Base-by-base conservation (phyloP, 2,888 invertebrate species). In the Leptopilina syphax region DNA sequence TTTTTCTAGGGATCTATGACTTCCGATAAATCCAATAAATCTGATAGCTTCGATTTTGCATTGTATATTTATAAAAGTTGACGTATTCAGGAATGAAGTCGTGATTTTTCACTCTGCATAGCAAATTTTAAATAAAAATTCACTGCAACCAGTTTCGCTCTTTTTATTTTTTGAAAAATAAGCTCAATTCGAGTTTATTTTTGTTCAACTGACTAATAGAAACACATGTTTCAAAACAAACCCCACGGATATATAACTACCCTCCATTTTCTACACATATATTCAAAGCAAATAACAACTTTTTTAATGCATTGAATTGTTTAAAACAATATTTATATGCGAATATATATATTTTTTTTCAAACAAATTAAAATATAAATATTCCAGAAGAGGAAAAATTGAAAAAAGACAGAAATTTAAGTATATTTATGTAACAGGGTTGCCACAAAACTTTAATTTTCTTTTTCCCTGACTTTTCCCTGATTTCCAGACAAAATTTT, bases 31-130 rank as follows among this genome's bases (percentile, higher is more conserved):
- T 57, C 57, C 57, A 7, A n/a, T 57, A 27, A 54, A 73, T 73
- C 73, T 57, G 57, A 73, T 73, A 73, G 73, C 34, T 27, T 57
- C 57, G 73, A 57, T 73, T 73, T 73, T 73, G 57, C 57, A 57
- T 73, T 73, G 73, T 57, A 73, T 44, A 34, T 34, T 34, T 34
- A 44, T 73, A 41, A 57, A 50, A 73, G 73, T 57, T 41, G 73
- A 41, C 57, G 5, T 73, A 9, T 24, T 10, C 27, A 34, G 57
- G 34, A 73, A 73, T 73, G 10, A 57, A 73, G 34, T 73, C 34
- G 73, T 18, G 41, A 57, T 73, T 73, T 73, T 57, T 73, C 34
- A 73, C 73, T 18, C 57, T 27, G n/a, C 18, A 50, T 12, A 27
- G 57, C 7, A 57, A 57, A 41, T 73, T 73, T 73, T 57, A 57